These are phyloP conservation scores for Peromyscus aztecus DNA, from an alignment of 2,797 vertebrate species.

Conservation along the genomic window DNA sequence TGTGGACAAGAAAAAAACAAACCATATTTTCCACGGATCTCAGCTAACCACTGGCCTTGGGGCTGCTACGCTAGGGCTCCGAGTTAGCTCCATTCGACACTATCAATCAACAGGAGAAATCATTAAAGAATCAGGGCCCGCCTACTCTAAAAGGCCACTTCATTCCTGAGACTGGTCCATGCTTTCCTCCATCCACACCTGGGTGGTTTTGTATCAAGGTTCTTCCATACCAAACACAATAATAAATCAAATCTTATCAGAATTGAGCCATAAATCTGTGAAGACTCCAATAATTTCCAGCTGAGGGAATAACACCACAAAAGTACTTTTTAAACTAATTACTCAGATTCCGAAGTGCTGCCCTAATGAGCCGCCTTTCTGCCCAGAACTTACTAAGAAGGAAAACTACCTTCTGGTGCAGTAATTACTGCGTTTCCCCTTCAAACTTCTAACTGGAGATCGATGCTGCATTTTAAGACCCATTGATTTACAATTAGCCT, in stretches of 20 bases:
- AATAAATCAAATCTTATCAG: slow-evolving; percentile 87
- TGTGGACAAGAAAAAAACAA: neutral
- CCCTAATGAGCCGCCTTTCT: slow-evolving; percentile 90
- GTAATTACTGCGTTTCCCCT: slow-evolving; percentile 91
- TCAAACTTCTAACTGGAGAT: slow-evolving; percentile 94
- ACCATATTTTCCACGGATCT: neutral
- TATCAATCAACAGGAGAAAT: neutral
- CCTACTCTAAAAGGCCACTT: neutral
- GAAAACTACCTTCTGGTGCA: slow-evolving; percentile 89
- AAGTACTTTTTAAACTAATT: slow-evolving; percentile 92
- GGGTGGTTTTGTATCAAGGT: slow-evolving; percentile 68
- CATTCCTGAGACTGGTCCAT: neutral
- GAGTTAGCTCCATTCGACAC: neutral
- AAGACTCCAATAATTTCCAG: slow-evolving; percentile 88
- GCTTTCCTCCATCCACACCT: neutral
- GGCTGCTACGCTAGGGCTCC: neutral
- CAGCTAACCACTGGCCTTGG: neutral
- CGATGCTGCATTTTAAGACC: slow-evolving; percentile 95
- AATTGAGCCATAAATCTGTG: slow-evolving; percentile 86
- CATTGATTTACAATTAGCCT: slow-evolving; percentile 97
- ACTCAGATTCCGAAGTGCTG: slow-evolving; percentile 88
- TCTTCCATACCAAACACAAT: slow-evolving; percentile 76
- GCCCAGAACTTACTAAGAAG: slow-evolving; percentile 89
- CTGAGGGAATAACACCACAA: slow-evolving; percentile 90
- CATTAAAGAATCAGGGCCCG: neutral